Conservation (phyloP, 2,113 vertebrate genomes). For the Rhodinocichla rosea region DNA sequence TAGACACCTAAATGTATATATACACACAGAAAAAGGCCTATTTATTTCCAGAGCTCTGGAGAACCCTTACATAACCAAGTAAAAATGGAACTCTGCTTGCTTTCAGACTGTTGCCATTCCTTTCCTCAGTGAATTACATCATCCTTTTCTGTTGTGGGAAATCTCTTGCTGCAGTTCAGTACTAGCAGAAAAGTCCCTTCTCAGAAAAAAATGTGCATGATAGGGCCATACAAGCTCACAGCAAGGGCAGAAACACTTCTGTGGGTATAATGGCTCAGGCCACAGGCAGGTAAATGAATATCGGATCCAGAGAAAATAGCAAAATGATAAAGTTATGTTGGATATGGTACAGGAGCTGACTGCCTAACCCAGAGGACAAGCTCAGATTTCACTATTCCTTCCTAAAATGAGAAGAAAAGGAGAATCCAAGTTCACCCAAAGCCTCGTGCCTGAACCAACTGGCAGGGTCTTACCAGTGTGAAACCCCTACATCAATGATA, state of each 20-base stretch:
- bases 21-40: background rate
- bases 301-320: background rate
- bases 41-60: background rate
- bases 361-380: background rate
- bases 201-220: background rate
- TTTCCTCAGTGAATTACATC: background rate
- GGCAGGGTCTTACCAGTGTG: background rate
- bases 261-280: background rate
- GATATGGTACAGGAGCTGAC: background rate
- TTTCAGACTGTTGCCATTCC: background rate
- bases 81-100: background rate
- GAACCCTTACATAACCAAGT: background rate
- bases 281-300: background rate
- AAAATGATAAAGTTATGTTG: background rate
- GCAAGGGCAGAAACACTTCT: background rate
- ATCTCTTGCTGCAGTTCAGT: background rate
- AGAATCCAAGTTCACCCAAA: background rate
- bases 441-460: background rate
- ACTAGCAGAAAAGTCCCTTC: background rate
- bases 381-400: background rate
- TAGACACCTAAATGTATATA: background rate
- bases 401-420: background rate
- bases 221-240: accelerated
- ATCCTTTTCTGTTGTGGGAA: background rate
- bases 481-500: background rate